Conservation (phyloP, 2,888 invertebrate genomes). For the Eupithecia dodoneata region DNA sequence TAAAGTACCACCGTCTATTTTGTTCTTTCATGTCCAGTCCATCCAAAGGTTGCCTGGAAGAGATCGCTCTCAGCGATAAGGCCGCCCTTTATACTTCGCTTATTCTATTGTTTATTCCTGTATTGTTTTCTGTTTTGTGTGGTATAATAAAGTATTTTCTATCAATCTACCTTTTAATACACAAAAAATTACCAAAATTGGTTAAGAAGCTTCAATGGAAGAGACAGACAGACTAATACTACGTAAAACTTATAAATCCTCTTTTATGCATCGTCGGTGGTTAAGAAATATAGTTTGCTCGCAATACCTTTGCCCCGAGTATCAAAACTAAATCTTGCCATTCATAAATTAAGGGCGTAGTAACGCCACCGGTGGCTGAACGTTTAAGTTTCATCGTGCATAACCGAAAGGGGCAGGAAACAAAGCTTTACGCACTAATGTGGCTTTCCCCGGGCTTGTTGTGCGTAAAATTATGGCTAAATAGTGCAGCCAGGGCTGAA, state of each 20-base stretch:
- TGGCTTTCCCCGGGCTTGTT: slow-evolving; percentile 28
- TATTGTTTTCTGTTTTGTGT: too few species aligned
- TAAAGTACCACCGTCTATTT: too few species aligned
- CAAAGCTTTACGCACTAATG: slow-evolving; percentile 37
- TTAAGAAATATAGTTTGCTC: background rate
- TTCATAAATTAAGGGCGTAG: slow-evolving; percentile 73
- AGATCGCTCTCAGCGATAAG: too few species aligned
- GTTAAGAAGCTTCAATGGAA: background rate
- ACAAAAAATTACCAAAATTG: background rate
- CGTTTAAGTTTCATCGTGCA: slow-evolving; percentile 72
- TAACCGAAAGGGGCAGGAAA: slow-evolving; percentile 67
- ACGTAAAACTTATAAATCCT: background rate
- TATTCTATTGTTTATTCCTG: too few species aligned
- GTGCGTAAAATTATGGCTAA: slow-evolving; percentile 27
- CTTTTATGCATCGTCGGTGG: background rate
- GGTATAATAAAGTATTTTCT: too few species aligned
- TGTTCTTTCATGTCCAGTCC: too few species aligned
- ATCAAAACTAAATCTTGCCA: slow-evolving; percentile 62
- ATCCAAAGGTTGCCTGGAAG: too few species aligned
- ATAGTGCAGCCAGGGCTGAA: slow-evolving; percentile 6
- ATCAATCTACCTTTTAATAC: too few species aligned
- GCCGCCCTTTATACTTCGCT: too few species aligned
- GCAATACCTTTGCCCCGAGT: background rate
- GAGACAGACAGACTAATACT: background rate
- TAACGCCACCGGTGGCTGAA: slow-evolving; percentile 61